These are phyloP conservation scores for Drosophila aff. DNA, from an alignment of 1,140 invertebrate species.

Conservation along the genomic window DNA sequence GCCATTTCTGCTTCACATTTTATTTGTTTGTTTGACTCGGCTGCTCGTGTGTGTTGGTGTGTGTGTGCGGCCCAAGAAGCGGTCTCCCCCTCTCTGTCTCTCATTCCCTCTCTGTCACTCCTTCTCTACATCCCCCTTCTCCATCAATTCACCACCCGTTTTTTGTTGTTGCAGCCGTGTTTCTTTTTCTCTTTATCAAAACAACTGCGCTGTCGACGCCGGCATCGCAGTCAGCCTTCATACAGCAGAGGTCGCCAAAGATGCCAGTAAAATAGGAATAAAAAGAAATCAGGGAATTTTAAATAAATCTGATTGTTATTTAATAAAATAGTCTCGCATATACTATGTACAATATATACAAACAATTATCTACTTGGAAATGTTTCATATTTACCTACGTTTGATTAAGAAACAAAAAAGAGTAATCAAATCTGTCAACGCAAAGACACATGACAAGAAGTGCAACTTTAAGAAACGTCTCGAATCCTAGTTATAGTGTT, in stretches of 20 bases:
- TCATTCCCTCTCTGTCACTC: background rate
- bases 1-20: conserved; percentile 84
- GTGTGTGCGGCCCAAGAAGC: conserved; percentile 68
- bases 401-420: background rate
- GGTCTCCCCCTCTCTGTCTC: conserved; percentile 12
- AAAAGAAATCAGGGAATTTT: background rate
- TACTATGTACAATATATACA: background rate
- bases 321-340: background rate
- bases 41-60: conserved; percentile 74
- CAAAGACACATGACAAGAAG: background rate
- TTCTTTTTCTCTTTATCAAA: conserved; percentile 67
- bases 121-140: conserved; percentile 11
- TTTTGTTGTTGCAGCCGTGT: conserved; percentile 53
- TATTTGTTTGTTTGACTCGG: conserved; percentile 85
- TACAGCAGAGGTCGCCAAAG: conserved; percentile 15
- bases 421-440: too few species aligned
- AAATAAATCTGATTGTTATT: background rate
- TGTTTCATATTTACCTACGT: too few species aligned
- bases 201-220: conserved; percentile 55
- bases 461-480: background rate
- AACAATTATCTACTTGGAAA: background rate
- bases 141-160: conserved; percentile 4
- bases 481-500: background rate
- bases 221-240: conserved; percentile 43
- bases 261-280: background rate